Conservation (phyloP, 2,113 vertebrate genomes). For the Xenotilapia caudafasciata region DNA sequence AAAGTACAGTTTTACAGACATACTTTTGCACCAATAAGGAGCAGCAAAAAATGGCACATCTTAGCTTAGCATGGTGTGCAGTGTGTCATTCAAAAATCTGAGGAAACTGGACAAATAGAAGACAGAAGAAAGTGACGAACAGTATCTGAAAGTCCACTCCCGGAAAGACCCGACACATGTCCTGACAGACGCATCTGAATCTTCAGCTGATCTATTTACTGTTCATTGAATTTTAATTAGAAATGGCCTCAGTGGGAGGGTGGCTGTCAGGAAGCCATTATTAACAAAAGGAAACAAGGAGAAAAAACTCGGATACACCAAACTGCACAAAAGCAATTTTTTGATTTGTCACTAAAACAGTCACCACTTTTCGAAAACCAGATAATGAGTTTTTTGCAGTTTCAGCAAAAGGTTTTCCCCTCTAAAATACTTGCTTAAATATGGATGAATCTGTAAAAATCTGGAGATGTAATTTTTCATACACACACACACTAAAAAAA, state of each 20-base stretch:
- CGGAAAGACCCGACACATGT: rapidly evolving
- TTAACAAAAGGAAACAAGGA: not conserved
- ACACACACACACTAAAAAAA: not conserved
- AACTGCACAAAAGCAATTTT: not conserved
- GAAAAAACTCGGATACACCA: not conserved
- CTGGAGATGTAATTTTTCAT: not conserved
- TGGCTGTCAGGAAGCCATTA: not conserved
- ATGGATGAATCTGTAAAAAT: not conserved
- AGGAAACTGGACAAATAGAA: not conserved
- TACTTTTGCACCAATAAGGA: not conserved
- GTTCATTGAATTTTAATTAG: not conserved
- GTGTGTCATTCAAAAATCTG: not conserved
- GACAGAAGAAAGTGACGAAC: not conserved
- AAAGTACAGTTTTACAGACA: not conserved
- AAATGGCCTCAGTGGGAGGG: not conserved
- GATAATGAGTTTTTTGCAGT: not conserved
- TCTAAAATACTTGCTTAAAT: not conserved
- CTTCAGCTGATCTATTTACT: not conserved
- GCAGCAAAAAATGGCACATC: not conserved
- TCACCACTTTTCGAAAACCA: not conserved
- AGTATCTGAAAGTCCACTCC: not conserved
- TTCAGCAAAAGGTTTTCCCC: not conserved
- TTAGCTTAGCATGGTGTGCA: not conserved
- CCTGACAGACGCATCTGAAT: not conserved
- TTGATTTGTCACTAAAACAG: not conserved